Evolutionary conservation across 1,140 invertebrate genomes (phyloP).

Genomic region (Drosophila jambulina): DNA sequence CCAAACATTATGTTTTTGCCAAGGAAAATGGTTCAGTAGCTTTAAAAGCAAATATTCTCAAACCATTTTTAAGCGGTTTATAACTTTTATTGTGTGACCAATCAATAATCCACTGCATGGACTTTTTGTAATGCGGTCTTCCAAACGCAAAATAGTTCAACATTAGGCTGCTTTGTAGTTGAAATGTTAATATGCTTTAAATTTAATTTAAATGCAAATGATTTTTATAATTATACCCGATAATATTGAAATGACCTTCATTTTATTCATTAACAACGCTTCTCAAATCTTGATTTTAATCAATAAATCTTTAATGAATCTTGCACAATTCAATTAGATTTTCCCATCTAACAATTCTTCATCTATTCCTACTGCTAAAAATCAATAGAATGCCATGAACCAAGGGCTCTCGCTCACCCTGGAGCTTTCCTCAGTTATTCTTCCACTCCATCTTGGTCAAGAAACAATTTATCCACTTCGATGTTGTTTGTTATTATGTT

Average conservation of each 20-base stretch:
- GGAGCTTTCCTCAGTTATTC: conserved; percentile 8
- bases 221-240: background rate
- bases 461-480: conserved; percentile 55
- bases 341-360: conserved; percentile 7
- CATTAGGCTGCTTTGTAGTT: background rate
- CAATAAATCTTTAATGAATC: background rate
- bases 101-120: background rate
- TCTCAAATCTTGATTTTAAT: background rate
- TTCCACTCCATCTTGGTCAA: conserved; percentile 32
- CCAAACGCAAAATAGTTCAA: background rate
- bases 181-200: background rate
- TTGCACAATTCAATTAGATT: conserved; percentile 27
- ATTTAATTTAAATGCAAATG: too few species aligned
- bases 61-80: too few species aligned
- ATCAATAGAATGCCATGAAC: conserved; percentile 16
- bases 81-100: too few species aligned
- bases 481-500: conserved; percentile 46
- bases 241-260: too few species aligned
- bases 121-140: background rate
- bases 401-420: conserved; percentile 9
- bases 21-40: too few species aligned
- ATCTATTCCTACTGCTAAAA: conserved; percentile 13
- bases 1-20: too few species aligned
- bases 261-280: too few species aligned
- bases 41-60: too few species aligned